Percentiles rank a stretch among this genome's conserved stretches.
These are phyloP conservation scores for Melipona quadrifasciata DNA, from an alignment of 1,140 invertebrate genomes.

Conservation along the genomic window DNA sequence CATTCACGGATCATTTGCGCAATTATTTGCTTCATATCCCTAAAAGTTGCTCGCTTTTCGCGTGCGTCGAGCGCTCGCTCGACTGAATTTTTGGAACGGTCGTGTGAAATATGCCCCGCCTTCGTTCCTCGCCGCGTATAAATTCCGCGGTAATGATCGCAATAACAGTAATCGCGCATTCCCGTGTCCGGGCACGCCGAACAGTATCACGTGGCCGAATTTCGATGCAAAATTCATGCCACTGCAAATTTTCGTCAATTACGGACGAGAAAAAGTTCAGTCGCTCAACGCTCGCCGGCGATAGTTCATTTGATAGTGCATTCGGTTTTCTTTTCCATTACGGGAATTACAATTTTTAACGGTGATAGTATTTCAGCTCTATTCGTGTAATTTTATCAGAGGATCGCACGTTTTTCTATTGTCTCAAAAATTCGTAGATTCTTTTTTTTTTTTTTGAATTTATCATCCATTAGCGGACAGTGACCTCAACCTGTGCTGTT, in stretches of 20 bases:
- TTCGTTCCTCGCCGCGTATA: neutral
- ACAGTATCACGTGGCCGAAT: neutral
- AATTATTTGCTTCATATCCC: neutral
- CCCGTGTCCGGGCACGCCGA: neutral
- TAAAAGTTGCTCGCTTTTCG: neutral
- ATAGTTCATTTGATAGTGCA: neutral
- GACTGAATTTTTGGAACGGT: neutral
- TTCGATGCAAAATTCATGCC: neutral
- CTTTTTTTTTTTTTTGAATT: too few relatives aligned
- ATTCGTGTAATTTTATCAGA: neutral
- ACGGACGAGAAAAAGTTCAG: neutral
- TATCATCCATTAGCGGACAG: too few relatives aligned
- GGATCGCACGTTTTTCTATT: too few relatives aligned
- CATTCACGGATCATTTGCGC: neutral
- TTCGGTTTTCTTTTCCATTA: neutral
- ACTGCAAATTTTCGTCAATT: neutral
- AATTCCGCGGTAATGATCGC: neutral
- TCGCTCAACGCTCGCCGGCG: too few relatives aligned
- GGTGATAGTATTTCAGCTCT: neutral
- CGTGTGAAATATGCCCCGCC: neutral
- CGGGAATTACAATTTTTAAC: neutral
- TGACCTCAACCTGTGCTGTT: neutral
- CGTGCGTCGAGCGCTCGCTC: neutral
- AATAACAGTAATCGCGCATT: constrained; percentile 22
- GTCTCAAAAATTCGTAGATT: too few relatives aligned